Evolutionary conservation across 2,113 vertebrate genomes (phyloP).

Genomic region (Puffinus mauretanicus): DNA sequence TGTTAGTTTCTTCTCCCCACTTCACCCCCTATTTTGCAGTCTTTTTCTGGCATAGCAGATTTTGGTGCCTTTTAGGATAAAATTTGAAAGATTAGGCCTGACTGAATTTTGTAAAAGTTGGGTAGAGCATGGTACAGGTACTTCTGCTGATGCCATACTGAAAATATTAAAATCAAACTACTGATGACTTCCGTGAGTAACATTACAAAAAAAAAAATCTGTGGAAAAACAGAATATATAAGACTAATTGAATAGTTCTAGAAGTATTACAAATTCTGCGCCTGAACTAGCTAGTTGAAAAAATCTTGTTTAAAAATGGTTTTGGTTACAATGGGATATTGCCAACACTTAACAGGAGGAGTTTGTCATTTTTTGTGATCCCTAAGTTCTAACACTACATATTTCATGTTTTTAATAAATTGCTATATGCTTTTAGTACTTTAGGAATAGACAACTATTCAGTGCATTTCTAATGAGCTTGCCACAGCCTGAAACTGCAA

Average conservation of each 20-base stretch:
- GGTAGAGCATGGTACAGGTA: not conserved
- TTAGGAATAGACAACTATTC: not conserved
- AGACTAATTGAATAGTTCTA: not conserved
- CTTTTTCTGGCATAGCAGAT: not conserved
- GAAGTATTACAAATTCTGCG: not conserved
- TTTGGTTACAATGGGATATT: not conserved
- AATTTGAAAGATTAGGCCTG: not conserved
- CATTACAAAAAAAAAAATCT: not conserved
- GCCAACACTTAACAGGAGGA: slow-evolving; percentile 6
- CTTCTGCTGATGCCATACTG: not conserved
- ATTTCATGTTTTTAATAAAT: not conserved
- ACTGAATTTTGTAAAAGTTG: not conserved
- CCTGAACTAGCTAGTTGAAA: not conserved
- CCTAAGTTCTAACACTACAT: not conserved
- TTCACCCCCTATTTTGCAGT: not conserved
- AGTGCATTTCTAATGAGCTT: not conserved
- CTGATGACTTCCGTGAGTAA: not conserved
- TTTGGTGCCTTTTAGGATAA: not conserved
- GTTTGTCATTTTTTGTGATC: not conserved
- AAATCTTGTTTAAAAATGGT: not conserved
- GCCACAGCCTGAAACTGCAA: not conserved
- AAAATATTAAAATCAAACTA: not conserved
- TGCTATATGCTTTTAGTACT: not conserved
- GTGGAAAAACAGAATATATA: not conserved
- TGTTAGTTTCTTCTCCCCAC: not conserved